phyloP scores from a whole-genome alignment of 2,797 vertebrate species.

The Melanotaenia nigrans region DNA sequence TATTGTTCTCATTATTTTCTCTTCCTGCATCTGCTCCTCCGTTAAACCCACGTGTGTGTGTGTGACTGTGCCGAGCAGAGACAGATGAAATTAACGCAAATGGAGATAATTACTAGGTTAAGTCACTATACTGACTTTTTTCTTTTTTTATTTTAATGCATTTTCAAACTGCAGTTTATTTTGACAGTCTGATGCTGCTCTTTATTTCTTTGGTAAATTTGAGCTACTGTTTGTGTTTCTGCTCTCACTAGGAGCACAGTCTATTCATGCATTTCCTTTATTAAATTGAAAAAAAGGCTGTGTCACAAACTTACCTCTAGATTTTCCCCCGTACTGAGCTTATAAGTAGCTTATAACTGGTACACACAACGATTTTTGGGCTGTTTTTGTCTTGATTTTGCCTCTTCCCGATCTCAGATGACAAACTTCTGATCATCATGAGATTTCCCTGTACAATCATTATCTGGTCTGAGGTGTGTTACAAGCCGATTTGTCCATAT shows the following conservation, averaged over 20 bases:
- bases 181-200: neutral
- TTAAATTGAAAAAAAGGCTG: too few relatives aligned
- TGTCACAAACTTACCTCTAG: too few relatives aligned
- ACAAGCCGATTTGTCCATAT: too few relatives aligned
- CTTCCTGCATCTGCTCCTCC: neutral
- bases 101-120: neutral
- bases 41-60: neutral
- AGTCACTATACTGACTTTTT: neutral
- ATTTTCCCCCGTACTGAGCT: too few relatives aligned
- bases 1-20: neutral
- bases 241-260: neutral
- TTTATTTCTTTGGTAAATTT: neutral
- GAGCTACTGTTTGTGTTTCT: neutral
- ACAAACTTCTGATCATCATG: too few relatives aligned
- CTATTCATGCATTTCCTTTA: neutral
- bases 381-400: too few relatives aligned
- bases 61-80: neutral
- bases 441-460: too few relatives aligned
- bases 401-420: too few relatives aligned
- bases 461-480: too few relatives aligned
- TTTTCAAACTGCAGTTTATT: neutral
- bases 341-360: too few relatives aligned
- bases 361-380: too few relatives aligned
- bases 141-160: neutral
- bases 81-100: neutral